Conservation (phyloP, 2,888 invertebrate species). For the Frankliniella fusca region DNA sequence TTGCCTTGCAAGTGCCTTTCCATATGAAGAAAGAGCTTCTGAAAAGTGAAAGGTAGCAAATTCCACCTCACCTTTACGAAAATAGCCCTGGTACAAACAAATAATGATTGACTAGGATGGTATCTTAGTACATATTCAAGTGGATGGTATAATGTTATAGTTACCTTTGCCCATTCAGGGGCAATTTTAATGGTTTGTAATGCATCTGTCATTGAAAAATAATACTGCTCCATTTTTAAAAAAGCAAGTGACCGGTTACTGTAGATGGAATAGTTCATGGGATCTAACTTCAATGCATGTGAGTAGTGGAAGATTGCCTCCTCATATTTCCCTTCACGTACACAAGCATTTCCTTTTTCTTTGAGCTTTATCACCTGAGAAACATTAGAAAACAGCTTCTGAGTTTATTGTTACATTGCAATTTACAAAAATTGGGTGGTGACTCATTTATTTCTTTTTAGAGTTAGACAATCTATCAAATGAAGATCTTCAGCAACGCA, state of each 20-base stretch:
- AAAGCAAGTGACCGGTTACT: conserved; percentile 79
- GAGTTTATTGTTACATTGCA: neutral
- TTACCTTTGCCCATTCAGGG: conserved; percentile 74
- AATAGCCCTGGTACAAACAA: conserved; percentile 58
- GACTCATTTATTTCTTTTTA: no score
- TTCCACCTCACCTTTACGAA: conserved; percentile 68
- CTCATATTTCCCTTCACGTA: conserved; percentile 65
- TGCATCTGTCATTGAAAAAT: conserved; percentile 73
- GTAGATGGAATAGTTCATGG: conserved; percentile 64
- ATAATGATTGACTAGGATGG: neutral
- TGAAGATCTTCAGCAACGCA: no score
- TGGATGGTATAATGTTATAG: neutral
- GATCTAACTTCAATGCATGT: conserved; percentile 69
- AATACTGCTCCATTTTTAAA: conserved; percentile 70
- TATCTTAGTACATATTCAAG: conserved; percentile 13
- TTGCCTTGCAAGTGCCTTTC: conserved; percentile 61
- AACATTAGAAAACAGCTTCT: neutral
- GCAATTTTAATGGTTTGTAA: conserved; percentile 67
- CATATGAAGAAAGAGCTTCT: conserved; percentile 65
- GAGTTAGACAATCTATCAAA: no score
- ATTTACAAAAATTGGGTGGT: no score
- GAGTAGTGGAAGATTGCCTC: conserved; percentile 77
- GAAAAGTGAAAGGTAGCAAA: conserved; percentile 62
- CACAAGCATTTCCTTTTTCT: conserved; percentile 70
- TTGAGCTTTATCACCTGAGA: conserved; percentile 48